Evolutionary conservation across 2,113 vertebrate species (phyloP).

Genomic region (Heliornis fulica): DNA sequence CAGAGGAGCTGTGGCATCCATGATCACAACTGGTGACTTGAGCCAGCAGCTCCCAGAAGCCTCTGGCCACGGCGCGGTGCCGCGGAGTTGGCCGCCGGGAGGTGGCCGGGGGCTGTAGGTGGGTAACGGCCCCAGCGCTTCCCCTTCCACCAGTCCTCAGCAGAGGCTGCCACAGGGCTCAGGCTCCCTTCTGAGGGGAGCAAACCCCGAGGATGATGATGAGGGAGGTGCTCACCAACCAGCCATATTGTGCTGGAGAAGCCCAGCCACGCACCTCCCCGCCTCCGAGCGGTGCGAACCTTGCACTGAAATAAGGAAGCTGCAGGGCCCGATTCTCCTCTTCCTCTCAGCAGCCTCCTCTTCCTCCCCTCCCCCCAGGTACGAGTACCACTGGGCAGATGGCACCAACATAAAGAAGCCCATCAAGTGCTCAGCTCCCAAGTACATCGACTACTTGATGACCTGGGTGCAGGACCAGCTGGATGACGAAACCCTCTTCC

Average conservation of each 20-base stretch:
- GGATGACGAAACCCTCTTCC: slow-evolving; percentile 95
- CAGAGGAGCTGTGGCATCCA: rapidly evolving
- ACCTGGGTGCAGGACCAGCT: slow-evolving; percentile 98
- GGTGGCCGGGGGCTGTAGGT: neutral
- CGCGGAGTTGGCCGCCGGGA: rapidly evolving
- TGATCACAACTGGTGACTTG: rapidly evolving
- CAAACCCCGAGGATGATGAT: too few relatives aligned
- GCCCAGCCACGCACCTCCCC: rapidly evolving
- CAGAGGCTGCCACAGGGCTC: too few relatives aligned
- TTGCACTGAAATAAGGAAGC: neutral
- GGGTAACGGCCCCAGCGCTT: rapidly evolving
- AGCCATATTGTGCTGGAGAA: neutral
- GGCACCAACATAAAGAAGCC: slow-evolving; percentile 98
- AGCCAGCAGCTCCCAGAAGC: neutral
- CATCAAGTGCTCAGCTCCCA: slow-evolving; percentile 95
- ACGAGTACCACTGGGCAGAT: slow-evolving; percentile 97
- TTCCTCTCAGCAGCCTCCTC: rapidly evolving
- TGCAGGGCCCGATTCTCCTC: rapidly evolving
- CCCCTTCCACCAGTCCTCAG: too few relatives aligned
- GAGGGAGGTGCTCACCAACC: too few relatives aligned
- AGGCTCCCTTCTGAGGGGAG: too few relatives aligned
- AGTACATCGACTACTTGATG: slow-evolving; percentile 98
- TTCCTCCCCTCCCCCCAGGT: slow-evolving; percentile 71
- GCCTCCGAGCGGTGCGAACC: rapidly evolving
- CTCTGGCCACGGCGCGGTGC: rapidly evolving